Evolutionary conservation across 2,888 invertebrate genomes (phyloP).

Genomic region (Melikaiella ostensackeni): DNA sequence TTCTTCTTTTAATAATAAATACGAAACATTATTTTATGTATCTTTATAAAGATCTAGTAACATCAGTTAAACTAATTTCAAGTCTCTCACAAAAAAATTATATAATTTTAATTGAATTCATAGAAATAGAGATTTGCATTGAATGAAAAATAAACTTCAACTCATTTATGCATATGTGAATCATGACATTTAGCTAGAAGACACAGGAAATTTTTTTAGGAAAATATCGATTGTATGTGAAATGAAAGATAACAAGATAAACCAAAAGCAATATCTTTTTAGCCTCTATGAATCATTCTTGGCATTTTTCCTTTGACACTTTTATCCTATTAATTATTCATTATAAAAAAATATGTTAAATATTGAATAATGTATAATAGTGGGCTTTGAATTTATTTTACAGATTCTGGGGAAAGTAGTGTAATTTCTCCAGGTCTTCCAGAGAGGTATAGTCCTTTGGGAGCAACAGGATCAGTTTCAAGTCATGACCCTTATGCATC

Average conservation of each 20-base stretch:
- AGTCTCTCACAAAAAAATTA: too few relatives aligned
- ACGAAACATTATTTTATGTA: background rate
- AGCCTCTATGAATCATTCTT: background rate
- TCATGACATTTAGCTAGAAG: background rate
- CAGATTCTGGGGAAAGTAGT: conserved; percentile 75
- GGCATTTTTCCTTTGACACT: background rate
- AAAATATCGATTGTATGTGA: background rate
- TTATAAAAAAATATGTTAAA: too few relatives aligned
- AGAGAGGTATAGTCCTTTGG: conserved; percentile 75
- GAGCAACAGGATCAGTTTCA: conserved; percentile 71
- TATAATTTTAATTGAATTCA: too few relatives aligned
- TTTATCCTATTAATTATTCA: too few relatives aligned
- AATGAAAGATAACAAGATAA: background rate
- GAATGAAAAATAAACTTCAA: too few relatives aligned
- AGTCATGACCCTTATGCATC: conserved; percentile 73
- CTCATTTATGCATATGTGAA: background rate
- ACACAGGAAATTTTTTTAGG: background rate
- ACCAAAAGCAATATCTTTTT: background rate
- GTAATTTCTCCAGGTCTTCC: conserved; percentile 75
- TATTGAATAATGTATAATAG: conserved; percentile 22
- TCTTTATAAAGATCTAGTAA: background rate
- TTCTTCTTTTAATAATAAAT: background rate
- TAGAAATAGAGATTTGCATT: too few relatives aligned
- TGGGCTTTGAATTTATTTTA: conserved; percentile 42
- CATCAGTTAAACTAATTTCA: too few relatives aligned